phyloP scores from a whole-genome alignment of 2,888 invertebrate genomes.

The Branchellion lobata region DNA sequence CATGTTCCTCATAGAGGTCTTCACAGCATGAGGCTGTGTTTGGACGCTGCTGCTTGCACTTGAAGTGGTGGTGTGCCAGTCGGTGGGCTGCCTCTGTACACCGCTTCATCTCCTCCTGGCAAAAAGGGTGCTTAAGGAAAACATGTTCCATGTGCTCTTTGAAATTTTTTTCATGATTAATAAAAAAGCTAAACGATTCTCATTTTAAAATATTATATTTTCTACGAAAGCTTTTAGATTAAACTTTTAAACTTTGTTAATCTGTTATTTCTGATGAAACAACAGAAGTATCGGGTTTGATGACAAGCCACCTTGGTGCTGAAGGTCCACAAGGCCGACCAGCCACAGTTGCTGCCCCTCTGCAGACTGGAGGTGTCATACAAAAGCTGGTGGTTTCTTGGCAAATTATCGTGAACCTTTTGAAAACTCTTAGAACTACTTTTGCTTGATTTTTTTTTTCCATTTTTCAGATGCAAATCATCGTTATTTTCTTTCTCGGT shows the following conservation, averaged over 20 bases:
- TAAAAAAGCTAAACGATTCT: too few relatives aligned
- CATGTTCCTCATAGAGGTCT: neutral
- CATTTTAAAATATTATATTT: too few relatives aligned
- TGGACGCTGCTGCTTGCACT: neutral
- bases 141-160: too few relatives aligned
- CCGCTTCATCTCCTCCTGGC: neutral
- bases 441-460: neutral
- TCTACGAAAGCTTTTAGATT: too few relatives aligned
- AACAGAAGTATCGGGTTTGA: neutral
- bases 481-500: neutral
- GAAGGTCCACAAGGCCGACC: neutral
- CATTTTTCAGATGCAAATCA: neutral
- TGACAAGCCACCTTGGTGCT: neutral
- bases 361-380: neutral
- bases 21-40: slow-evolving; percentile 3
- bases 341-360: neutral
- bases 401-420: too few relatives aligned
- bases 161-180: too few relatives aligned
- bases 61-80: slow-evolving; percentile 6
- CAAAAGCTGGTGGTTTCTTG: too few relatives aligned
- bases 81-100: neutral
- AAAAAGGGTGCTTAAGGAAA: too few relatives aligned
- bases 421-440: neutral
- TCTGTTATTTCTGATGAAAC: too few relatives aligned
- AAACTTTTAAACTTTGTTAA: too few relatives aligned